Conservation (phyloP, 2,888 invertebrate genomes). For the Argyresthia goedartella region DNA sequence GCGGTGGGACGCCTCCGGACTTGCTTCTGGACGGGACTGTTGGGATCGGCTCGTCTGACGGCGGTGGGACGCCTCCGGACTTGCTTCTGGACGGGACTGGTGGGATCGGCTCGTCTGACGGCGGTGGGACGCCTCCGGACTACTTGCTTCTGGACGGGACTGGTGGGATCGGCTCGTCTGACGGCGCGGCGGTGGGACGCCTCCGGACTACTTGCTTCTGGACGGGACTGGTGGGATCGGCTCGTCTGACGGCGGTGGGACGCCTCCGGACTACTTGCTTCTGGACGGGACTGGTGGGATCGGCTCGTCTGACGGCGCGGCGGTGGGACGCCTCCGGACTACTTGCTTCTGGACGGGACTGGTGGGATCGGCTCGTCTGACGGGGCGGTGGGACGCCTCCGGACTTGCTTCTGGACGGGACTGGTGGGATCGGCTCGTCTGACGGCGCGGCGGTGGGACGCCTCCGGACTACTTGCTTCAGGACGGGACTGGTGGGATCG, state of each 20-base stretch:
- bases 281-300: no score
- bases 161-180: no score
- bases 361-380: no score
- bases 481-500: no score
- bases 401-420: not conserved
- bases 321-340: constrained; percentile 81
- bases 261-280: no score
- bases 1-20: constrained; percentile 83
- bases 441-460: not conserved
- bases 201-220: no score
- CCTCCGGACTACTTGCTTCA: not conserved
- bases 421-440: no score
- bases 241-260: no score
- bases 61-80: constrained; percentile 83
- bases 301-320: constrained; percentile 33
- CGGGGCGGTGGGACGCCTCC: constrained; percentile 10
- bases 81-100: constrained; percentile 70
- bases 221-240: not conserved
- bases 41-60: no score
- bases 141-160: not conserved
- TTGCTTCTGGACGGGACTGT: constrained; percentile 74
- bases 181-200: no score
- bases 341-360: not conserved
- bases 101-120: no score
- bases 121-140: not conserved